These are phyloP conservation scores for Tethya wilhelma DNA, from an alignment of 37 sponge, comb jelly and placozoan species.

Conservation along the genomic window DNA sequence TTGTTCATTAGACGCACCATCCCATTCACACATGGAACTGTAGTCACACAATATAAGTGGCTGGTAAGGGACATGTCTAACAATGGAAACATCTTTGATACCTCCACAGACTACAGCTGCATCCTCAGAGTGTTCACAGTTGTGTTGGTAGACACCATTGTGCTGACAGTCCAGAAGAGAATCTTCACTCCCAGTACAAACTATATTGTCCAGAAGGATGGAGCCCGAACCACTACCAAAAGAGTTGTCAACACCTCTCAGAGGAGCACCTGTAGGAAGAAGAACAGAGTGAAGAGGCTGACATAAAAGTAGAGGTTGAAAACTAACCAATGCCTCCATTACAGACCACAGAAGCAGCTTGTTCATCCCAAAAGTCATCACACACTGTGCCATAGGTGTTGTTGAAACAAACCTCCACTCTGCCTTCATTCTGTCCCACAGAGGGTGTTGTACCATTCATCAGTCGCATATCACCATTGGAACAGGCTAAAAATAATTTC, in stretches of 20 bases:
- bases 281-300: too few relatives aligned
- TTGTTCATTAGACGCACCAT: too few relatives aligned
- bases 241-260: not conserved
- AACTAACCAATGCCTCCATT: not conserved
- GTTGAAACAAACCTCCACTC: constrained; percentile 13
- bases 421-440: not conserved
- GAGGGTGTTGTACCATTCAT: constrained; percentile 25
- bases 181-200: constrained; percentile 25
- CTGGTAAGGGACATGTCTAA: too few relatives aligned
- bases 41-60: too few relatives aligned
- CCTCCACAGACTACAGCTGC: constrained; percentile 43
- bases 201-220: constrained; percentile 20
- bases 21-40: too few relatives aligned
- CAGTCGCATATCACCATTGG: constrained; percentile 30
- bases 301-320: too few relatives aligned
- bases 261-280: not conserved
- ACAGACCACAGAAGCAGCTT: constrained; percentile 9
- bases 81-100: not conserved
- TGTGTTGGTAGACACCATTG: constrained; percentile 13
- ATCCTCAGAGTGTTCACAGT: constrained; percentile 53
- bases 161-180: constrained; percentile 37
- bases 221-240: constrained; percentile 9
- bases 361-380: constrained; percentile 30
- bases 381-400: constrained; percentile 10
- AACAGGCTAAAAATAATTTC: constrained; percentile 14